Evolutionary conservation across 2,888 invertebrate species (phyloP).

Genomic region (Stenodema calcarata): DNA sequence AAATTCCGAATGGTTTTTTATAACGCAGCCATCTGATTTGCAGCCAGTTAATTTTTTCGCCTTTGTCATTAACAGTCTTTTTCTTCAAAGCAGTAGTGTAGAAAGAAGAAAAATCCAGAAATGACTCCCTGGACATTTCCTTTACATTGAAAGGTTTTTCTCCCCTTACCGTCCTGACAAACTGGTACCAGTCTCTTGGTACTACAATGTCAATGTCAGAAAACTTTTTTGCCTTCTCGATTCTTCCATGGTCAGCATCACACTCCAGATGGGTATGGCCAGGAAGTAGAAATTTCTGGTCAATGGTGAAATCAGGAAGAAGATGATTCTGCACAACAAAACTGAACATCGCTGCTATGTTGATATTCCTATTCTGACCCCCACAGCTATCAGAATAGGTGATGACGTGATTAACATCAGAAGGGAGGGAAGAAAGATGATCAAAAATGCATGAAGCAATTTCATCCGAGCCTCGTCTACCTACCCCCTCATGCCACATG

Average conservation of each 20-base stretch:
- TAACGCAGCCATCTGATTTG: not conserved
- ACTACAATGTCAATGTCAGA: not conserved
- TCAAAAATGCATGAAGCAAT: slow-evolving; percentile 54
- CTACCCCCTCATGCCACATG: slow-evolving; percentile 56
- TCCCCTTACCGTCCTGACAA: not conserved
- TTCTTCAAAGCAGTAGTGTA: not conserved
- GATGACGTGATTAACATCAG: slow-evolving; percentile 1
- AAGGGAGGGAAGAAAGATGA: slow-evolving; percentile 50
- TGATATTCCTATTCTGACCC: slow-evolving; percentile 41
- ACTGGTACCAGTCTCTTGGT: not conserved
- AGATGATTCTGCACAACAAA: too few relatives aligned
- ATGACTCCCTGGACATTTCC: not conserved
- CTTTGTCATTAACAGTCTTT: not conserved
- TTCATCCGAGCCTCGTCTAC: slow-evolving; percentile 58
- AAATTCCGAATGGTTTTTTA: not conserved
- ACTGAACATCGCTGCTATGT: not conserved
- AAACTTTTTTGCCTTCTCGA: not conserved
- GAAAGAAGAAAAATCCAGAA: not conserved
- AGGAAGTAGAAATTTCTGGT: not conserved
- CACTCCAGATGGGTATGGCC: not conserved
- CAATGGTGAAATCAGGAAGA: not conserved
- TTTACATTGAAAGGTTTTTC: not conserved
- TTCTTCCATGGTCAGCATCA: not conserved
- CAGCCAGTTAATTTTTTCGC: too few relatives aligned
- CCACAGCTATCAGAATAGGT: slow-evolving; percentile 56